These are phyloP conservation scores for Drosophila austrosaltans DNA, from an alignment of 2,888 invertebrate genomes.

Conservation along the genomic window DNA sequence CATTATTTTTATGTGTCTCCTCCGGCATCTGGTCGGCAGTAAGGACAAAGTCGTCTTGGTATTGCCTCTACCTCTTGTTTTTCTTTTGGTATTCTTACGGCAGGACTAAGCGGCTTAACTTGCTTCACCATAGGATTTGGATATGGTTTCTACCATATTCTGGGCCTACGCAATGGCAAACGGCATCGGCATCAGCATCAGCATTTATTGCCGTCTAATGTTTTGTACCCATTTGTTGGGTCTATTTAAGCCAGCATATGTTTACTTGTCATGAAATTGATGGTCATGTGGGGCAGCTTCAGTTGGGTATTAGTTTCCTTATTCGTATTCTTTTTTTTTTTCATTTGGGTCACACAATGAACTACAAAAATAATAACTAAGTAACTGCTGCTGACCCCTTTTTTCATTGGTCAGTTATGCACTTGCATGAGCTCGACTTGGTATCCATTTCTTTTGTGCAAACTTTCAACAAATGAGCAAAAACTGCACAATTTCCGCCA, in stretches of 20 bases:
- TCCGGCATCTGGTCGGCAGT: constrained; percentile 19
- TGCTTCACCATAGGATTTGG: constrained; percentile 15
- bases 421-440: background rate
- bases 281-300: constrained; percentile 30
- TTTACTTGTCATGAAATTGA: constrained; percentile 28
- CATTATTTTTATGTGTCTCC: constrained; percentile 54
- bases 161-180: background rate
- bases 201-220: constrained; percentile 60
- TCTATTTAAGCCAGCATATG: constrained; percentile 47
- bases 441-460: constrained; percentile 26
- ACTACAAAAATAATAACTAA: constrained; percentile 30
- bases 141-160: background rate
- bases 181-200: constrained; percentile 42
- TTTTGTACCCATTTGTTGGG: constrained; percentile 57
- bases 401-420: background rate
- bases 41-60: constrained; percentile 11
- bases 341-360: constrained; percentile 44
- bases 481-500: constrained; percentile 57
- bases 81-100: constrained; percentile 40
- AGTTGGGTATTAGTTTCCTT: constrained; percentile 22
- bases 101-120: constrained; percentile 56
- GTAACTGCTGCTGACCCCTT: constrained; percentile 33
- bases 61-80: constrained; percentile 42
- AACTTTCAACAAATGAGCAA: constrained; percentile 61
- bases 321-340: no score